Evolutionary conservation across 1,140 invertebrate species (phyloP), one percentile per base, ranked within the genome.

Genomic region (Zaprionus ornatus): DNA sequence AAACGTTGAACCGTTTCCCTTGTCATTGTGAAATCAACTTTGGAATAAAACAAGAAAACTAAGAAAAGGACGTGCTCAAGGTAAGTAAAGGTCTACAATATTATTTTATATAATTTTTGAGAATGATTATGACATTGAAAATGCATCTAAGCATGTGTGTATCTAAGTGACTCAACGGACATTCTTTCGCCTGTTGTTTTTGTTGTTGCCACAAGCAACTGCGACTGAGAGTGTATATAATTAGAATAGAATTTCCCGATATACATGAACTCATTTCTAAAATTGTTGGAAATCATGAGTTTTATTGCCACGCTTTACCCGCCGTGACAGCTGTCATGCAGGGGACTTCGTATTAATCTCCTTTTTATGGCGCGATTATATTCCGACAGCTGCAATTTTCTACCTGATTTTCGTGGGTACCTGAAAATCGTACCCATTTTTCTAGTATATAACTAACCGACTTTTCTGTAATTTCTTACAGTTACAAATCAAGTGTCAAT

Each of bases 401-500:
- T 80, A 83, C 80, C 74, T 85, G 71, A 23, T 10, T 17, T 25
- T 32, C 45, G 29, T 54, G 59, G 4, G 19, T 79, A 85, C 85
- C 81, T 84, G 81, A n/a, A 35, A 45, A 10, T 3, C 25, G 15
- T 19, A 25, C 25, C 15, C 12, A 19, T 25, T 54, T 37, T 19
- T 52, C 1, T 35, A 32, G 32, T 90, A 85, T 84, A 90, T 70
- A 90, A 90, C 45, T 82, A 60, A 90, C 48, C 27, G 32, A 27
- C 21, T 48, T 74, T 77, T 77, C n/a, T 50, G 19, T 6, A 48
- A 62, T 59, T 23, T 13, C 6, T 90, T 85, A 50, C 85, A 90
- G 85, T 90, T 90, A 60, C 76, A 74, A 77, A 79, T 42, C 42
- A 67, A 79, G 61, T 66, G 79, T 90, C 70, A 70, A 79, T 63